Evolutionary conservation across 35 echinoderm and acorn worm species (phyloP).

Genomic region (Heliocidaris tuberculata): DNA sequence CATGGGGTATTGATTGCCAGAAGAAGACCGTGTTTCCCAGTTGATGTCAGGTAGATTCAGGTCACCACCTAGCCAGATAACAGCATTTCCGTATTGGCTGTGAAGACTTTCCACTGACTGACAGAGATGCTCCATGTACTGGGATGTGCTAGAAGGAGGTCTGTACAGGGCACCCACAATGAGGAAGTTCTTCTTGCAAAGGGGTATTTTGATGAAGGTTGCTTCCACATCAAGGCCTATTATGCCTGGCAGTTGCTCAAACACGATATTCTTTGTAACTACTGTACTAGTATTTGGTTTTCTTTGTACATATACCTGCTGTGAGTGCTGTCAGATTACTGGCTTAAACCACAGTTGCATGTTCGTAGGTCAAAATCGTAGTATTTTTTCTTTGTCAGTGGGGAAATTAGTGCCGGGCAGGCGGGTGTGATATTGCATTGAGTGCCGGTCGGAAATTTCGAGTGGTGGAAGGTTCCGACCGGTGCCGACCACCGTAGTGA

Average conservation of each 20-base stretch:
- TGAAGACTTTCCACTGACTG: neutral
- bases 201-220: neutral
- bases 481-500: too few species aligned
- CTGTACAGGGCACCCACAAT: slow-evolving; percentile 20
- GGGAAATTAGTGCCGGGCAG: too few species aligned
- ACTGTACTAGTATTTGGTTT: too few species aligned
- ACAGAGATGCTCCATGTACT: slow-evolving; percentile 14
- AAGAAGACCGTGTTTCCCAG: slow-evolving; percentile 40
- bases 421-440: too few species aligned
- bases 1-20: neutral
- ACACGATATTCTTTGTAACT: neutral
- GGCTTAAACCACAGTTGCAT: too few species aligned
- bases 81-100: neutral
- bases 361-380: too few species aligned
- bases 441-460: too few species aligned
- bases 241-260: neutral
- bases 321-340: too few species aligned
- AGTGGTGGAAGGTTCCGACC: too few species aligned
- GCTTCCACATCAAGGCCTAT: neutral
- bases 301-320: too few species aligned
- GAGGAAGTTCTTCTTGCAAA: neutral
- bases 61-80: slow-evolving; percentile 52
- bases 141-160: neutral
- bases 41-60: slow-evolving; percentile 62
- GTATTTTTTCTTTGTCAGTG: too few species aligned